Evolutionary conservation across 2,797 vertebrate species (phyloP).

Genomic region (Sebastes ruberrimus): DNA sequence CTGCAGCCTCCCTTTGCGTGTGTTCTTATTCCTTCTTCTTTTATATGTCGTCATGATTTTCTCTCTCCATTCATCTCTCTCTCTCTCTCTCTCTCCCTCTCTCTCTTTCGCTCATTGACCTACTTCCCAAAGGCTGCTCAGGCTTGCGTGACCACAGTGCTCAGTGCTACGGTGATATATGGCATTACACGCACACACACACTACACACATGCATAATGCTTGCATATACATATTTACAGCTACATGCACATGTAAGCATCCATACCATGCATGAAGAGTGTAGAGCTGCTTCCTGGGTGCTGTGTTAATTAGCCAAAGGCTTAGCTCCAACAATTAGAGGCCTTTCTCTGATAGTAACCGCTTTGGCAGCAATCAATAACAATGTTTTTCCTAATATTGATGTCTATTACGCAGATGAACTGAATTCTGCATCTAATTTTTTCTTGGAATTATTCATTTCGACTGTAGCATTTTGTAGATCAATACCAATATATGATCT

Average conservation of each 20-base stretch:
- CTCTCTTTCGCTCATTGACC: slow-evolving; percentile 58
- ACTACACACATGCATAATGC: not conserved
- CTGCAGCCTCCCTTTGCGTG: not conserved
- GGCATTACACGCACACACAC: slow-evolving; percentile 28
- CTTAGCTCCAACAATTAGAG: not conserved
- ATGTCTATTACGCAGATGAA: no score
- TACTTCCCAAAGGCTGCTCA: slow-evolving; percentile 64
- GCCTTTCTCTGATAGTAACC: not conserved
- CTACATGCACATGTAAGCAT: not conserved
- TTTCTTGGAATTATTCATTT: not conserved
- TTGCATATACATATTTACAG: not conserved
- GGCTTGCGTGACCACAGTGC: slow-evolving; percentile 66
- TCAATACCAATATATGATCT: not conserved
- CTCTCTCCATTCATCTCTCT: not conserved
- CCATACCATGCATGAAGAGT: not conserved
- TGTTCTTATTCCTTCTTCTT: not conserved
- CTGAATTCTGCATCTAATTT: no score
- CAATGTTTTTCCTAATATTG: not conserved
- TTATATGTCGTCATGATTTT: not conserved
- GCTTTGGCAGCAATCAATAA: not conserved
- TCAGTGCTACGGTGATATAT: slow-evolving; percentile 41
- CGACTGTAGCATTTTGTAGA: not conserved
- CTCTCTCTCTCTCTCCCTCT: not conserved
- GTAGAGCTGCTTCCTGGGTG: not conserved
- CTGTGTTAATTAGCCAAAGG: not conserved